Evolutionary conservation across 2,797 vertebrate species (phyloP).

Genomic region (Enteromius treurensis): DNA sequence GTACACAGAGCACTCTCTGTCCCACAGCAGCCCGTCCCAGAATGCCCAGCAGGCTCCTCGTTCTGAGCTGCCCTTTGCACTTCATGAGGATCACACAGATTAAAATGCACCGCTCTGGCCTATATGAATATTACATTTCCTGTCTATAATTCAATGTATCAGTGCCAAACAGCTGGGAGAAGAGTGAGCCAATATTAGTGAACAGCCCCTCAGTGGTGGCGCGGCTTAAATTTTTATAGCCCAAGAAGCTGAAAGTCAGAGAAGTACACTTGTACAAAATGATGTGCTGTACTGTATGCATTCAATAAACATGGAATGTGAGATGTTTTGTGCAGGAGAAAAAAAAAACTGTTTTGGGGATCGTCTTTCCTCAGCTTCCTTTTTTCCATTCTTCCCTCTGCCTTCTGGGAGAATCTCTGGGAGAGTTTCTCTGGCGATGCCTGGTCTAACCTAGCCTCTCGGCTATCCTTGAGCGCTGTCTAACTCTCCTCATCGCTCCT

Average conservation of each 20-base stretch:
- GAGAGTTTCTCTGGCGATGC: slow-evolving; percentile 10
- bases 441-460: slow-evolving; percentile 45
- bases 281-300: slow-evolving; percentile 5
- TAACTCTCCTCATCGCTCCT: slow-evolving; percentile 9
- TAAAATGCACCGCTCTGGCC: slow-evolving; percentile 26
- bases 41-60: slow-evolving; percentile 22
- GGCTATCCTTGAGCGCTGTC: slow-evolving; percentile 54
- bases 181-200: slow-evolving; percentile 23
- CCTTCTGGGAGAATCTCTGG: slow-evolving; percentile 17
- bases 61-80: slow-evolving; percentile 29
- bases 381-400: not conserved
- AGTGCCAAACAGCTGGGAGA: slow-evolving; percentile 38
- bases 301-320: slow-evolving; percentile 16
- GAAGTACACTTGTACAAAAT: not conserved
- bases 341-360: not conserved
- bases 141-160: slow-evolving; percentile 37
- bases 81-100: slow-evolving; percentile 38
- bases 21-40: slow-evolving; percentile 27
- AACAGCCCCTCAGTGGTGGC: slow-evolving; percentile 19
- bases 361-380: not conserved
- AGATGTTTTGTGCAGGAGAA: not conserved
- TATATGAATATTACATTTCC: slow-evolving; percentile 47
- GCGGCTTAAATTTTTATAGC: not conserved
- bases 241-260: slow-evolving; percentile 9
- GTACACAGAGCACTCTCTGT: slow-evolving; percentile 26